Evolutionary conservation across 1,140 invertebrate species (phyloP), one percentile per base, ranked within the genome.

Genomic region (Neodiprion fabricii): DNA sequence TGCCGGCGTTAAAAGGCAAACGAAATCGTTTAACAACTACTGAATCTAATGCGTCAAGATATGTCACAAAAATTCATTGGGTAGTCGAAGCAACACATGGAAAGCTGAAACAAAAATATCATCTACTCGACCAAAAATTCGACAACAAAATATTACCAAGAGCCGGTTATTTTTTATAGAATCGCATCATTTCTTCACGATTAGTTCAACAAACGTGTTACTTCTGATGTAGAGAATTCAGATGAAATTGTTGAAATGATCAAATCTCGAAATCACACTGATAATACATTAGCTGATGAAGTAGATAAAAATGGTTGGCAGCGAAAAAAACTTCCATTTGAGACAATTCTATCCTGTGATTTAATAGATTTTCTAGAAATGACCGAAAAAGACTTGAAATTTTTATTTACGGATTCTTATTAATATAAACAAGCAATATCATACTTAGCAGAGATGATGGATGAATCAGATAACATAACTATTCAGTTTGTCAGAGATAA

Each of bases 381-480:
- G 67, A 77, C 66, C 21, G 70, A 77, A 73, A 75, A 71, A 53
- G 77, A 79, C 21, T 70, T 78, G n/a, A 75, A 78, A 65, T 53
- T 78, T 7, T 67, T 79, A 72, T 78, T 78, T 49, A 78, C 79
- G 11, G 77, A 76, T 48, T 76, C 72, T 12, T 79, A 79, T 69
- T 75, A 79, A 73, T 49, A 76, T 70, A 70, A 68, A n/a, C 76
- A 77, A 76, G 74, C 78, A 21, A 65, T 77, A 71, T 78, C 73
- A 12, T 78, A 79, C 72, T 75, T 80, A 50, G 77, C 77, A 17
- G 79, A 79, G 70, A 74, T 77, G 67, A 68, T 77, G 72, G 78
- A 47, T 11, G 75, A 72, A 61, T 48, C 78, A 48, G 40, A 70
- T 48, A 74, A 49, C 7, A 69, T 77, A 11, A 65, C 14, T 67